phyloP scores from a whole-genome alignment of 2,888 invertebrate genomes.

The Scaptomyza parva region DNA sequence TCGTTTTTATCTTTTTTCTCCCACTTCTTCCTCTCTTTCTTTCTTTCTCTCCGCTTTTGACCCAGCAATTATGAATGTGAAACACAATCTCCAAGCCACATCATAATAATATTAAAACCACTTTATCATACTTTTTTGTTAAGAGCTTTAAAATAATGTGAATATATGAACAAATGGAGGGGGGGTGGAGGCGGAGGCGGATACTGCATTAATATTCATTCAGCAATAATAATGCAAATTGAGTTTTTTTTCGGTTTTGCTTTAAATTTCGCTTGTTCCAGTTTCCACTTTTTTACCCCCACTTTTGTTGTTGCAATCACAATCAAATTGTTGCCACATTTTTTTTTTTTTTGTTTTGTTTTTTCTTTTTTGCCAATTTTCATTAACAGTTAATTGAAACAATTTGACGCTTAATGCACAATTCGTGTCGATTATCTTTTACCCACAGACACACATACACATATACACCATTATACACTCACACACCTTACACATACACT shows the following conservation, averaged over 20 bases:
- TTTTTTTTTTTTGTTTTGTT: too few species aligned
- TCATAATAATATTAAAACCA: not conserved
- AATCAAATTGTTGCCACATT: not conserved
- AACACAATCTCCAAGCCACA: not conserved
- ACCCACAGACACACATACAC: not conserved
- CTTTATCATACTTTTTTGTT: not conserved
- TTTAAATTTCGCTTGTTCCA: not conserved
- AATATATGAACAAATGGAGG: not conserved
- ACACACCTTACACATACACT: too few species aligned
- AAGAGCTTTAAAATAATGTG: not conserved
- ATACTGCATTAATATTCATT: not conserved
- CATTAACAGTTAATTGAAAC: conserved; percentile 32
- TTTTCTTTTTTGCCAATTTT: not conserved
- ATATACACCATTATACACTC: too few species aligned
- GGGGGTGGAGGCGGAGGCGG: too few species aligned
- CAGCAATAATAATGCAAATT: not conserved
- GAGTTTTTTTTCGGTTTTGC: not conserved
- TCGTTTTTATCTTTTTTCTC: not conserved
- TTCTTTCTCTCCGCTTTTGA: not conserved
- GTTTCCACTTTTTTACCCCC: not conserved
- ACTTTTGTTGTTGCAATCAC: conserved; percentile 1
- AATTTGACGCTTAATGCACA: conserved; percentile 25
- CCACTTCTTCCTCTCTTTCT: not conserved
- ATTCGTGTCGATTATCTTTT: conserved; percentile 8
- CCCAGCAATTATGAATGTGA: not conserved